These are phyloP conservation scores for Ecdyonurus torrentis DNA, from an alignment of 2,888 invertebrate genomes.

Conservation along the genomic window DNA sequence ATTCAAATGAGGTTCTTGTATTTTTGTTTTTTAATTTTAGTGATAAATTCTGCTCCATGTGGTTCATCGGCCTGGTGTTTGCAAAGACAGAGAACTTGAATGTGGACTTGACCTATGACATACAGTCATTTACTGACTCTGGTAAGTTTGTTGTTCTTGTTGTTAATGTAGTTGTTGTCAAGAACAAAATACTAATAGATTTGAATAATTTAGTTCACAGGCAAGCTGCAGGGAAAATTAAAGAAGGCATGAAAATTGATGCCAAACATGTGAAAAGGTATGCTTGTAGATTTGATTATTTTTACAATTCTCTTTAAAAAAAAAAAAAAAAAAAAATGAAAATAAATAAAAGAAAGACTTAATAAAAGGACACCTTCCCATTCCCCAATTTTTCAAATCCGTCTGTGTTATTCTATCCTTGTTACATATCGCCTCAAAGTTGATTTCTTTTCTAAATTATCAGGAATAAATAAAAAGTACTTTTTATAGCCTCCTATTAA, in stretches of 20 bases:
- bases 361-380: too few relatives aligned
- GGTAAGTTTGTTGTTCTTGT: slow-evolving; percentile 34
- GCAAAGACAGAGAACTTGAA: slow-evolving; percentile 75
- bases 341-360: too few relatives aligned
- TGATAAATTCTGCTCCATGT: slow-evolving; percentile 61
- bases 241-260: slow-evolving; percentile 64
- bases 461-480: too few relatives aligned
- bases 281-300: not conserved
- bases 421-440: too few relatives aligned
- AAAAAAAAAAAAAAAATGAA: too few relatives aligned
- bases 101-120: slow-evolving; percentile 85
- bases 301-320: too few relatives aligned
- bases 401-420: too few relatives aligned
- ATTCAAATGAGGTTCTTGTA: not conserved
- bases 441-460: too few relatives aligned
- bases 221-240: slow-evolving; percentile 52
- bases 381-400: too few relatives aligned
- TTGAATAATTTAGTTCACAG: slow-evolving; percentile 37
- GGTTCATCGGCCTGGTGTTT: slow-evolving; percentile 96
- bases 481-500: too few relatives aligned
- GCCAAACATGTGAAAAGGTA: slow-evolving; percentile 68
- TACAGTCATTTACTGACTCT: slow-evolving; percentile 75
- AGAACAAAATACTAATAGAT: slow-evolving; percentile 1
- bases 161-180: not conserved
- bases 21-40: not conserved